A percentile compares a stretch with the other conserved stretches of the same genome.
Conservation (phyloP, 2,888 invertebrate species). For the Kuschelorhynchus macadamiae region DNA sequence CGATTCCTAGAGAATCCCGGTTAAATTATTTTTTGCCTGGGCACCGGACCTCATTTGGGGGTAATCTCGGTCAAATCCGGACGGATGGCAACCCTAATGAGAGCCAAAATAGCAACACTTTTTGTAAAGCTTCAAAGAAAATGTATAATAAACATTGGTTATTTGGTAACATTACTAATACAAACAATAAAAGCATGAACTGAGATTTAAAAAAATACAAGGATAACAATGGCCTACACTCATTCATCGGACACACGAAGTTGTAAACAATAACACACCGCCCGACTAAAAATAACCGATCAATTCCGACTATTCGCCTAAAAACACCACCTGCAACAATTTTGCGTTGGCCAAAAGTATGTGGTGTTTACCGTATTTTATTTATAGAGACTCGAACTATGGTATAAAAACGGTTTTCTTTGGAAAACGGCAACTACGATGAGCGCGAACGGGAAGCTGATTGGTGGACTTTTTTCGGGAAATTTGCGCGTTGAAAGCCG, state of each 20-base stretch:
- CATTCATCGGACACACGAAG: neutral
- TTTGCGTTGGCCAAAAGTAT: slow-evolving; percentile 13
- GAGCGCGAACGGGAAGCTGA: slow-evolving; percentile 21
- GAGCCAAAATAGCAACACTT: too few species aligned
- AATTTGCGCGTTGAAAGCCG: slow-evolving; percentile 49
- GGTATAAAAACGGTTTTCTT: neutral
- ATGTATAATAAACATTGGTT: too few species aligned
- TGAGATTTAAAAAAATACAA: too few species aligned
- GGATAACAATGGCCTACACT: too few species aligned
- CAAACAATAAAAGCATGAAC: too few species aligned
- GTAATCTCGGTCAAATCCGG: too few species aligned
- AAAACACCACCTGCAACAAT: slow-evolving; percentile 21
- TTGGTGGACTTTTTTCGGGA: slow-evolving; percentile 34
- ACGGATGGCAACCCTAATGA: too few species aligned
- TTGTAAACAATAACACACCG: slow-evolving; percentile 26
- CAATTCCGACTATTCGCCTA: slow-evolving; percentile 18
- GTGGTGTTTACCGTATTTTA: slow-evolving; percentile 14
- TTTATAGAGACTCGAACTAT: slow-evolving; percentile 12
- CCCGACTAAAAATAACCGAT: slow-evolving; percentile 18
- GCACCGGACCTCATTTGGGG: too few species aligned
- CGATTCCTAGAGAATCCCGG: too few species aligned
- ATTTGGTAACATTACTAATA: too few species aligned
- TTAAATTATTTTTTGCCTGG: too few species aligned
- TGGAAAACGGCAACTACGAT: slow-evolving; percentile 4
- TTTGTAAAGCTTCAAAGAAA: too few species aligned